Conservation (phyloP, 2,888 invertebrate genomes). For the Tiphia femorata region DNA sequence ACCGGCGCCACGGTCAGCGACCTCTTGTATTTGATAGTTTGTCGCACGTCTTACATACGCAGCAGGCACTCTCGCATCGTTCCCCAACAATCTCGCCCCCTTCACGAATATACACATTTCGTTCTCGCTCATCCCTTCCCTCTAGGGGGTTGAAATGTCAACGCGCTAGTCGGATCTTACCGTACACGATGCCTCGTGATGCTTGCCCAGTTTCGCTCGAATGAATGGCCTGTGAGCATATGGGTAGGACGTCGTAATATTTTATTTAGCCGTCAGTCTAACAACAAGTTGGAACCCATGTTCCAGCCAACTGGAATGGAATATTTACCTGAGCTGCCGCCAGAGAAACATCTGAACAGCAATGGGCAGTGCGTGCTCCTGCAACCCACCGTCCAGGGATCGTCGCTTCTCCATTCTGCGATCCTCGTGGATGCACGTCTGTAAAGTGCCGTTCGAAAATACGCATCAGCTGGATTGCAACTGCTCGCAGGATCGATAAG, state of each 20-base stretch:
- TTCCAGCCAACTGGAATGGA: no score
- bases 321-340: slow-evolving; percentile 86
- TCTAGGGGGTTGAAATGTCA: slow-evolving; percentile 5
- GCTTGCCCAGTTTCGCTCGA: slow-evolving; percentile 92
- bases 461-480: no score
- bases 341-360: slow-evolving; percentile 98
- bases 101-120: background rate
- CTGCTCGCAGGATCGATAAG: no score
- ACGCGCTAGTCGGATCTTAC: slow-evolving; percentile 73
- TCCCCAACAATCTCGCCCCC: no score
- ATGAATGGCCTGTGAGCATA: slow-evolving; percentile 89
- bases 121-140: background rate
- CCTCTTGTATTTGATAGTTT: no score
- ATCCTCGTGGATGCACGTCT: no score
- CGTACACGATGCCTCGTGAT: slow-evolving; percentile 97
- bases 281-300: no score
- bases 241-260: background rate
- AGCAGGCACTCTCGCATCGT: no score
- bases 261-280: background rate
- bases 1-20: no score
- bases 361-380: slow-evolving; percentile 88
- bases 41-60: no score
- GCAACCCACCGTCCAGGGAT: slow-evolving; percentile 74
- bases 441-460: no score
- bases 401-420: slow-evolving; percentile 58